Conservation (phyloP, 1,140 invertebrate genomes). For the Cydia fagiglandana region DNA sequence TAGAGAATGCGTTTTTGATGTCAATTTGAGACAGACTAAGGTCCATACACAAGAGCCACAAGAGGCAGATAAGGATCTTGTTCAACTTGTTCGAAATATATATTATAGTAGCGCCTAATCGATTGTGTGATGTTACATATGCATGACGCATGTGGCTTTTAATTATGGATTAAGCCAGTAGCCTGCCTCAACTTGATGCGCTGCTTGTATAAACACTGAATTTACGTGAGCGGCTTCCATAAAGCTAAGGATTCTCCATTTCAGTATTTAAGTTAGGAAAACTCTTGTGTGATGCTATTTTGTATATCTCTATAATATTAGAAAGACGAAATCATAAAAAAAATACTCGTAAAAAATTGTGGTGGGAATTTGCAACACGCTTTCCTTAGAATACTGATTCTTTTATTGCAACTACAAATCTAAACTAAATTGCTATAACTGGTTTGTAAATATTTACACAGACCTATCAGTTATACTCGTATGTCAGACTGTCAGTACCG, state of each 20-base stretch:
- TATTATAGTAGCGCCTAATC: background rate
- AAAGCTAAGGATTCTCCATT: background rate
- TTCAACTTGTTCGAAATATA: background rate
- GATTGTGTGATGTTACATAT: background rate
- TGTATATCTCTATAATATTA: background rate
- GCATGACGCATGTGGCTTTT: slow-evolving; percentile 8
- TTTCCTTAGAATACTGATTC: too few relatives aligned
- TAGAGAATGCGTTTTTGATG: background rate
- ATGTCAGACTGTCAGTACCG: too few relatives aligned
- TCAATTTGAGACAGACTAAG: background rate
- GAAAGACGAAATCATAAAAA: background rate
- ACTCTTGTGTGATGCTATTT: background rate
- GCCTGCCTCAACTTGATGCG: background rate
- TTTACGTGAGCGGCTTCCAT: background rate
- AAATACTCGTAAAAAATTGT: background rate
- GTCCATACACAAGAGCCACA: background rate
- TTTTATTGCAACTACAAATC: too few relatives aligned
- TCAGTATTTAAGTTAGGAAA: background rate
- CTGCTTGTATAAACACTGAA: background rate
- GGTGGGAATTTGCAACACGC: background rate
- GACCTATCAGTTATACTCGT: background rate
- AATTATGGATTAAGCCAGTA: background rate
- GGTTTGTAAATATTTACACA: too few relatives aligned
- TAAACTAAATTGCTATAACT: too few relatives aligned
- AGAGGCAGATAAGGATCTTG: background rate